These are phyloP conservation scores for Dendrolimus punctatus DNA, from an alignment of 1,140 invertebrate genomes.

Conservation along the genomic window DNA sequence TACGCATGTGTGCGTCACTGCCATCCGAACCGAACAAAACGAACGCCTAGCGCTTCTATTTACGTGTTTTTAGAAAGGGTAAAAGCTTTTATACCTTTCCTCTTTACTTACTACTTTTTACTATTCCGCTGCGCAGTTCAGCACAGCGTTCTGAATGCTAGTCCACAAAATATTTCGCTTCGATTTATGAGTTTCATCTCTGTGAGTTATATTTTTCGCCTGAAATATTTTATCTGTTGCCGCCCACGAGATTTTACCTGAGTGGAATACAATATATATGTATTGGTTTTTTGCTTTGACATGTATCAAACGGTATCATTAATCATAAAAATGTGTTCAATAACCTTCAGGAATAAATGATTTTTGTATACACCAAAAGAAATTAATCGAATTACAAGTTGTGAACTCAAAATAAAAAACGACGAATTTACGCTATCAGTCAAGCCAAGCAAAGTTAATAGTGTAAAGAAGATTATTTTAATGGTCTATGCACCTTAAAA, in stretches of 20 bases:
- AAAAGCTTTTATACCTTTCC: constrained; percentile 68
- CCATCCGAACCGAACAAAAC: constrained; percentile 40
- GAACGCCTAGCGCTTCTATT: constrained; percentile 54
- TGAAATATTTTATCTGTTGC: constrained; percentile 40
- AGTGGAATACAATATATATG: constrained; percentile 2
- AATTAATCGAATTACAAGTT: no score
- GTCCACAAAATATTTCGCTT: constrained; percentile 60
- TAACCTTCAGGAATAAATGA: no score
- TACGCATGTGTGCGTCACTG: constrained; percentile 39
- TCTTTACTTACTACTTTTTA: constrained; percentile 31
- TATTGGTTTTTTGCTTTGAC: neutral
- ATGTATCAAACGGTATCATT: neutral
- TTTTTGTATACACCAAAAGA: no score
- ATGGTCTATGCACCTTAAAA: no score
- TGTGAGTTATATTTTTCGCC: constrained; percentile 41
- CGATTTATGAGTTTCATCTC: constrained; percentile 65
- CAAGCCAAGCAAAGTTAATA: no score
- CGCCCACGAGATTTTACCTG: neutral
- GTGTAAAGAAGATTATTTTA: no score
- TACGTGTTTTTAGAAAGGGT: constrained; percentile 71
- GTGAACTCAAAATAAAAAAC: no score
- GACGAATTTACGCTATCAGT: no score
- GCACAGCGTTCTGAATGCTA: constrained; percentile 49
- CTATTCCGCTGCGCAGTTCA: constrained; percentile 58
- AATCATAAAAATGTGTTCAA: no score